Conservation (phyloP, 2,888 invertebrate genomes). For the Hartigia nigra region DNA sequence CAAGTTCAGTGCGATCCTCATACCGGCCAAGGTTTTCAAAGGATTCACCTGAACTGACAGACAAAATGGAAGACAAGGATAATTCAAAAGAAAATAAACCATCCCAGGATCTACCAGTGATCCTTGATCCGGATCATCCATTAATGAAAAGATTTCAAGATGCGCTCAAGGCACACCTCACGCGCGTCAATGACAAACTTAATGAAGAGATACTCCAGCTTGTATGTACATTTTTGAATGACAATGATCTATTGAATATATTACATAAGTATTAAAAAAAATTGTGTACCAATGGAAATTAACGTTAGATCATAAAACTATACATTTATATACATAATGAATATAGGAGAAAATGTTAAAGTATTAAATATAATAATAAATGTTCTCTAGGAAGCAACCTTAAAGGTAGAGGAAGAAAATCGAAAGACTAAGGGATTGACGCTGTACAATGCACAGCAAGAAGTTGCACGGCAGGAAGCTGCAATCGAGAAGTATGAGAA, state of each 20-base stretch:
- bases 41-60: neutral
- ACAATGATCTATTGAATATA: too few relatives aligned
- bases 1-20: neutral
- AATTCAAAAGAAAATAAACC: neutral
- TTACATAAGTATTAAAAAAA: too few relatives aligned
- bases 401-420: constrained; percentile 68
- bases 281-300: too few relatives aligned
- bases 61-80: neutral
- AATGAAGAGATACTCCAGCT: constrained; percentile 76
- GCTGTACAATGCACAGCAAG: constrained; percentile 74
- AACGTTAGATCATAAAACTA: neutral
- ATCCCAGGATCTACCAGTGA: constrained; percentile 61
- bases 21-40: neutral
- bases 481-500: constrained; percentile 71
- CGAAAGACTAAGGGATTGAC: constrained; percentile 71
- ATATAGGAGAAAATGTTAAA: neutral
- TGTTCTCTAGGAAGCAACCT: constrained; percentile 61
- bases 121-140: constrained; percentile 79
- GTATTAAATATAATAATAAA: neutral
- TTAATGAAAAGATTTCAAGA: constrained; percentile 80
- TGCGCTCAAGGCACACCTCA: constrained; percentile 74
- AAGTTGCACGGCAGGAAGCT: constrained; percentile 69
- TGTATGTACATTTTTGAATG: constrained; percentile 62
- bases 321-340: neutral
- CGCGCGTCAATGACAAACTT: constrained; percentile 74